phyloP scores from a whole-genome alignment of 2,797 vertebrate genomes.

The Lutra lutra region DNA sequence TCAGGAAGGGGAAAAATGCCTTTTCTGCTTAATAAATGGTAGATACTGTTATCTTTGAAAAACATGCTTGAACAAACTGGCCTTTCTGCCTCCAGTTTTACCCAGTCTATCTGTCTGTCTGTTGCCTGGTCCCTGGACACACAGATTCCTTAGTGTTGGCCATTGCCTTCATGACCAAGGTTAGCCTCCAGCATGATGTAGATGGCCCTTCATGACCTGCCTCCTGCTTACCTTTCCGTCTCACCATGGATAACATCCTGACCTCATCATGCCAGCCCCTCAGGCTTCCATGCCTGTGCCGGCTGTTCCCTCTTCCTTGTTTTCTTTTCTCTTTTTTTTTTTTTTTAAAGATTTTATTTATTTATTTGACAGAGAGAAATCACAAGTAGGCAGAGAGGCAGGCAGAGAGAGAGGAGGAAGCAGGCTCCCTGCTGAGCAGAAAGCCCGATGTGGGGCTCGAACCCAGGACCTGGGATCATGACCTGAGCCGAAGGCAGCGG shows the following conservation, averaged over 20 bases:
- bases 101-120: not conserved
- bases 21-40: not conserved
- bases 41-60: not conserved
- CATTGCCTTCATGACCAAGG: not conserved
- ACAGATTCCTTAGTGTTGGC: not conserved
- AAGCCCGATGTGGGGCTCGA: no score
- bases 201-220: not conserved
- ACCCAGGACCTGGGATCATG: no score
- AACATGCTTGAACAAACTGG: not conserved
- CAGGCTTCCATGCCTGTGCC: fast-evolving
- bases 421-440: no score
- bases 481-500: no score
- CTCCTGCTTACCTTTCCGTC: not conserved
- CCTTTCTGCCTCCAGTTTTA: not conserved
- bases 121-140: not conserved
- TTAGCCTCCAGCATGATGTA: not conserved
- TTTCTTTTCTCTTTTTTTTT: not conserved
- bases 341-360: no score
- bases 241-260: not conserved
- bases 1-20: not conserved
- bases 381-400: no score
- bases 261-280: not conserved
- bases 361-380: no score
- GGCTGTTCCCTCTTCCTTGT: not conserved
- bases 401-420: no score